Evolutionary conservation across 37 sponge, comb jelly and placozoan genomes (phyloP).

Genomic region (Geodia barretti): DNA sequence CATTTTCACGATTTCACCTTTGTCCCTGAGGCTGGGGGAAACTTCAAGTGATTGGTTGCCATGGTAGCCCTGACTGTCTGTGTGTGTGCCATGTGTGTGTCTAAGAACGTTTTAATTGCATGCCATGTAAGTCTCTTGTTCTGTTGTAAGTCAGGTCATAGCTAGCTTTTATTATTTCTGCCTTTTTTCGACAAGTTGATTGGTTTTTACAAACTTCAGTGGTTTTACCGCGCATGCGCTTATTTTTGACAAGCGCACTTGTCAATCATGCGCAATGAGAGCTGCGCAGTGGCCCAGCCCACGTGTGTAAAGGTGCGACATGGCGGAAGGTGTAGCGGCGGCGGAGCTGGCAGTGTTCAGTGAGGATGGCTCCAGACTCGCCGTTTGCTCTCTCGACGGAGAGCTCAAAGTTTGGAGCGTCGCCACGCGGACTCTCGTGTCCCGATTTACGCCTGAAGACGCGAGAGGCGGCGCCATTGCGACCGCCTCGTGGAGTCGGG

Average conservation of each 20-base stretch:
- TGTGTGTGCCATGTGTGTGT: conserved; percentile 23
- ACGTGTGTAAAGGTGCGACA: background rate
- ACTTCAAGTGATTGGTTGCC: conserved; percentile 44
- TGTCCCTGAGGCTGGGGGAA: conserved; percentile 58
- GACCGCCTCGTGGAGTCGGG: conserved; percentile 18
- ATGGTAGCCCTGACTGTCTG: background rate
- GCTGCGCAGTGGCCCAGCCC: no score
- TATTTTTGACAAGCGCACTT: no score
- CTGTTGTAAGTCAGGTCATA: background rate
- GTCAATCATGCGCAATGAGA: no score
- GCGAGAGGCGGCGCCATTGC: background rate
- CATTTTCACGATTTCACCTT: conserved; percentile 80
- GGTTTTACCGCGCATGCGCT: no score
- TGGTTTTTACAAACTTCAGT: no score
- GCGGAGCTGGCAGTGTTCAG: background rate
- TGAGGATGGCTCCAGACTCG: background rate
- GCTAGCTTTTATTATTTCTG: background rate
- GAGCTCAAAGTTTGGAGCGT: conserved; percentile 35
- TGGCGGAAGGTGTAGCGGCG: background rate
- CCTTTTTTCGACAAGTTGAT: no score
- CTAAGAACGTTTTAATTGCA: background rate
- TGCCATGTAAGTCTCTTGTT: background rate
- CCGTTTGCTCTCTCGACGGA: conserved; percentile 15
- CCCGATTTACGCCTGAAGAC: conserved; percentile 2
- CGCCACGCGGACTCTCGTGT: background rate